Percentiles rank a stretch among this genome's conserved stretches.
These are phyloP conservation scores for Stichopus chloronotus DNA, from an alignment of 35 echinoderm and acorn worm genomes.

Conservation along the genomic window DNA sequence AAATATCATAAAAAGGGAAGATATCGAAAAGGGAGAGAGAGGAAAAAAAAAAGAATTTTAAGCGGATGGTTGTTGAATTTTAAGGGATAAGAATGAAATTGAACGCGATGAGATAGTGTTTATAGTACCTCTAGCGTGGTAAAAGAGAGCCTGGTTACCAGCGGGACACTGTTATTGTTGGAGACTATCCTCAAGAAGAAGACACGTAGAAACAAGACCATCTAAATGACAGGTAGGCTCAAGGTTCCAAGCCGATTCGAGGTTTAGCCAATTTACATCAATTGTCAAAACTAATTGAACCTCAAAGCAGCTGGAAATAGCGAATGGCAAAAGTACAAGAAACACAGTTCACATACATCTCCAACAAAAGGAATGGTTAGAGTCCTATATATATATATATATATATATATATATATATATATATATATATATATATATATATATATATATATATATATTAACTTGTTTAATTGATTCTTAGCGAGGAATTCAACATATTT, in stretches of 20 bases:
- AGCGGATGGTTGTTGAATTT: constrained; percentile 39
- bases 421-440: background rate
- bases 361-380: too few relatives aligned
- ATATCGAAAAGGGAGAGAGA: background rate
- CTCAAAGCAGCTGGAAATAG: constrained; percentile 34
- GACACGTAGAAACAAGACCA: constrained; percentile 11
- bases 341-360: constrained; percentile 3
- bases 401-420: too few relatives aligned
- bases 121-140: constrained; percentile 60
- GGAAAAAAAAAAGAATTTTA: constrained; percentile 32
- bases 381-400: too few relatives aligned
- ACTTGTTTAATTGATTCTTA: background rate
- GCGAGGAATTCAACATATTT: too few relatives aligned
- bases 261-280: constrained; percentile 57
- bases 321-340: constrained; percentile 29
- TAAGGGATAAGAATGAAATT: constrained; percentile 38
- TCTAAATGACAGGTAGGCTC: constrained; percentile 39
- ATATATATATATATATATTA: background rate
- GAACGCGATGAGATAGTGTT: constrained; percentile 59
- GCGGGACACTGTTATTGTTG: constrained; percentile 54
- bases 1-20: background rate
- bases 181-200: constrained; percentile 10
- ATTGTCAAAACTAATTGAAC: constrained; percentile 53
- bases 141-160: constrained; percentile 3
- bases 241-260: constrained; percentile 9